A percentile compares a stretch with the other conserved stretches of the same genome.
Evolutionary conservation across 2,113 vertebrate species (phyloP).

Genomic region (Psephotus haematonotus): DNA sequence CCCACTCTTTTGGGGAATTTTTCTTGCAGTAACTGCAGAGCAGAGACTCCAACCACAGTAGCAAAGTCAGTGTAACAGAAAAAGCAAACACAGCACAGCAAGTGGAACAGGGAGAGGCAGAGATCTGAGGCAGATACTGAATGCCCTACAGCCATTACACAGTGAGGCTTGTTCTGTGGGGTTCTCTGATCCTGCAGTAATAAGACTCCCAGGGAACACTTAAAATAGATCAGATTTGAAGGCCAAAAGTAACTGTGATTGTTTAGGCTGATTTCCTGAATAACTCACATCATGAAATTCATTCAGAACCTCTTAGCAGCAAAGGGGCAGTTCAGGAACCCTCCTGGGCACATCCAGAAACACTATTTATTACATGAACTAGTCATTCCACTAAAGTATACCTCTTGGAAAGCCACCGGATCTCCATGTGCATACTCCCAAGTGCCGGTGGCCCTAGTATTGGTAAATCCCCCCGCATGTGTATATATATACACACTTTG

Average conservation of each 20-base stretch:
- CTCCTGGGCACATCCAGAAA: neutral
- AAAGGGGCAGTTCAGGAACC: neutral
- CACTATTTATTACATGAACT: neutral
- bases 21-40: neutral
- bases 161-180: neutral
- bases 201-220: conserved; percentile 1
- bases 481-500: neutral
- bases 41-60: neutral
- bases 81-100: neutral
- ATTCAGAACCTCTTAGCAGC: neutral
- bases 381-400: neutral
- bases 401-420: neutral
- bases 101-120: neutral
- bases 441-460: neutral
- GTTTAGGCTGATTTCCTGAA: neutral
- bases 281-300: neutral
- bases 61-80: neutral
- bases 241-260: neutral
- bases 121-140: neutral
- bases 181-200: conserved; percentile 18
- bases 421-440: neutral
- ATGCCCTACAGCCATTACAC: neutral
- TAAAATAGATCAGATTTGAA: conserved; percentile 35
- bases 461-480: neutral
- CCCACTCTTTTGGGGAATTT: neutral